A percentile compares a stretch with the other conserved stretches of the same genome.
Conservation (phyloP, 2,797 vertebrate species). For the Vultur gryphus region DNA sequence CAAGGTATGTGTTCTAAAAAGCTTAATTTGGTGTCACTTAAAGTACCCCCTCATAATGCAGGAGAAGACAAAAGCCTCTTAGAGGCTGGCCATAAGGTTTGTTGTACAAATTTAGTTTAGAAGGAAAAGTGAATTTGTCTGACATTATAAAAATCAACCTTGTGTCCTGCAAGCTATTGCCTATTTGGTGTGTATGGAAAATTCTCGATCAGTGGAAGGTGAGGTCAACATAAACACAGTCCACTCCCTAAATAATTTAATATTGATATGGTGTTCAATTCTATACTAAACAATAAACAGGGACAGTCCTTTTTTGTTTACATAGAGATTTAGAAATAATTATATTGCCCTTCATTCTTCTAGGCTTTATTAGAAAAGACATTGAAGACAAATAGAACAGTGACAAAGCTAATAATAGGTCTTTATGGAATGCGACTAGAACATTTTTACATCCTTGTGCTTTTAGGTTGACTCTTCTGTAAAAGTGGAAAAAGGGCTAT, state of each 20-base stretch:
- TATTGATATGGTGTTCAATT: not conserved
- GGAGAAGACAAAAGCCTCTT: not conserved
- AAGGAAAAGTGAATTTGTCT: not conserved
- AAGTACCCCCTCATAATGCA: not conserved
- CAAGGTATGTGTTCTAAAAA: not conserved
- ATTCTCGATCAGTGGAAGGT: not conserved
- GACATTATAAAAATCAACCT: not conserved
- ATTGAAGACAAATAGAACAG: slow-evolving; percentile 25
- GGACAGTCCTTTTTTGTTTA: not conserved
- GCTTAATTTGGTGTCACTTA: not conserved
- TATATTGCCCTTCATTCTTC: slow-evolving; percentile 7
- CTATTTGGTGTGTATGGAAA: not conserved
- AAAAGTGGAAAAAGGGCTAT: not conserved
- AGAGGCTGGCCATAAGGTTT: not conserved
- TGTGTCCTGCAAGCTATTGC: not conserved
- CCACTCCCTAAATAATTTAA: not conserved
- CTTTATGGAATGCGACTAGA: not conserved
- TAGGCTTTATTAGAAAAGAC: slow-evolving; percentile 26
- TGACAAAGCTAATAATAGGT: slow-evolving; percentile 38
- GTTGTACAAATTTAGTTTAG: not conserved
- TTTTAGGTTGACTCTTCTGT: not conserved
- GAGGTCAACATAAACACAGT: not conserved
- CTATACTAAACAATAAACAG: not conserved
- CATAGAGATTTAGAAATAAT: not conserved
- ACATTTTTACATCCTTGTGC: not conserved